Conservation (phyloP, 1,140 invertebrate species). For the Melanaphis sacchari region DNA sequence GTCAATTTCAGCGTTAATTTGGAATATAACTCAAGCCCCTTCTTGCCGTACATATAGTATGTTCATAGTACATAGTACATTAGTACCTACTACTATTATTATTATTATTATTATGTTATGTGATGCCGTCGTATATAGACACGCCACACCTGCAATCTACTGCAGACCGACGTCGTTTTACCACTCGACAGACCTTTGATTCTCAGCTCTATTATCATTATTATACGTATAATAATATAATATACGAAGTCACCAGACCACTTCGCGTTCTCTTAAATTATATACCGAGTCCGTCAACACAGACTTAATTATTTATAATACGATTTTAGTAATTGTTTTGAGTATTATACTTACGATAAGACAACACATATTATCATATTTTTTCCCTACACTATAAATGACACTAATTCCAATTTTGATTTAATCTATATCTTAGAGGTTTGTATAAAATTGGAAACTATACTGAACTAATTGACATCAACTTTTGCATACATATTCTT, state of each 20-base stretch:
- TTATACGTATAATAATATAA: too few species aligned
- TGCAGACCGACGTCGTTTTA: not conserved
- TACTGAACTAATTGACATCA: too few species aligned
- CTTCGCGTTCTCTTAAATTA: too few species aligned
- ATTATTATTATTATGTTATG: not conserved
- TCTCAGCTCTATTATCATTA: not conserved
- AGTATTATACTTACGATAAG: not conserved
- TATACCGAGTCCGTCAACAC: not conserved
- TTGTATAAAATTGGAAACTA: too few species aligned
- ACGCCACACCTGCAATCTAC: not conserved
- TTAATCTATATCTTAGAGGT: too few species aligned
- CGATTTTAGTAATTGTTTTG: not conserved
- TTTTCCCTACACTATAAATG: too few species aligned
- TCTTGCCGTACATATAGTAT: too few species aligned
- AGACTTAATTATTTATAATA: not conserved
- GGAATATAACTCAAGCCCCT: not conserved
- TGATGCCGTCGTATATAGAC: not conserved
- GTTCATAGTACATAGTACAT: not conserved
- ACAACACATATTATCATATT: too few species aligned
- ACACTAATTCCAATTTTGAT: too few species aligned
- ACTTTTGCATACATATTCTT: too few species aligned
- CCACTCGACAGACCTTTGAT: not conserved
- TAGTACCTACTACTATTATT: not conserved
- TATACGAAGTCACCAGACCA: not conserved
- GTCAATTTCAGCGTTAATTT: constrained; percentile 27